Base-by-base conservation (phyloP, 2,888 invertebrate genomes). In the Hololepta plana region DNA sequence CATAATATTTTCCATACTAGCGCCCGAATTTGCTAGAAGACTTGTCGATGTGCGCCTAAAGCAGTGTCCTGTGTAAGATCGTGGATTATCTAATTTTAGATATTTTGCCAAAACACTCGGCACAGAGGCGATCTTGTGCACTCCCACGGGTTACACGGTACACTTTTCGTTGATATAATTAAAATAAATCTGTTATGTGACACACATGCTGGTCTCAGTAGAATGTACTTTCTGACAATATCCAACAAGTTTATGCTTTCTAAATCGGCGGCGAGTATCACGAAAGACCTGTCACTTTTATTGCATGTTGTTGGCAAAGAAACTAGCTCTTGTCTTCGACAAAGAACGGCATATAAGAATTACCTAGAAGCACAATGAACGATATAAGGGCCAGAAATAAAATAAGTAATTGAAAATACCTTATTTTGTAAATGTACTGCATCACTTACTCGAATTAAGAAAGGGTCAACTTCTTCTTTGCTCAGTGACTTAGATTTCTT, bases 61-160 rank as follows among this genome's bases (percentile, higher is more conserved):
- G 9, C 28, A 28, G 16, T 28, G 28, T 8, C 27, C 27, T n/a
- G 22, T 27, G 21, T 22, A 27, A 8, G 10, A 3, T 8, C 6
- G 3, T 3, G 23, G 7, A 17, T 28, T 15, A 6, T 21, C 15
- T 14, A 24, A 14, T 8, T 12, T 24, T 5, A 24, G n/a, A 4
- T n/a, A 24, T 7, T 9, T 24, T 12, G 24, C 24, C 6, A 24
- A 15, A 4, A 24, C 24, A 8, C 4, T 14, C 16, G 14, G 24
- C n/a, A 24, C 15, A 12, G 9, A 9, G 4, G 4, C 14, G 16
- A 24, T 13, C 16, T 24, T 24, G n/a, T 24, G 4, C 6, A 24
- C 9, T 12, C 23, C 23, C 6, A 24, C 24, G 8, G 23, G 23
- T 23, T 12, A 14, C 12, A 23, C n/a, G 11, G 25, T 26, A 10